A percentile compares a stretch with the other conserved stretches of the same genome.
phyloP scores from a whole-genome alignment of 2,113 vertebrate species.

The Bambusicola thoracicus region DNA sequence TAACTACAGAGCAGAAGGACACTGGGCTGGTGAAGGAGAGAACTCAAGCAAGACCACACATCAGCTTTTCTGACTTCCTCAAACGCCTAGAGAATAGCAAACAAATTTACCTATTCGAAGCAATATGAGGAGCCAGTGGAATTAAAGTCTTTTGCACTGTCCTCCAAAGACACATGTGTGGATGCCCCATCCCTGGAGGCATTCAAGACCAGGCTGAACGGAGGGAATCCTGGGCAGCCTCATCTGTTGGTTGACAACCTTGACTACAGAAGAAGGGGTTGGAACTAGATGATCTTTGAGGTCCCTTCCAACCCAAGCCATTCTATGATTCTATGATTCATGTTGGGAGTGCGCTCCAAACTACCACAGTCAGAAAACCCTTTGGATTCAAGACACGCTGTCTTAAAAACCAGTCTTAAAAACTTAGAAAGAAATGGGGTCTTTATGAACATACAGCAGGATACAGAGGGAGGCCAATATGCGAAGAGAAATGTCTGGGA shows the following conservation, averaged over 20 bases:
- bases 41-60: not conserved
- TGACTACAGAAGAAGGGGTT: too few species aligned
- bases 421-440: not conserved
- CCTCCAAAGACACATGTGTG: not conserved
- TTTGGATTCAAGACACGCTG: not conserved
- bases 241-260: too few species aligned
- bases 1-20: not conserved
- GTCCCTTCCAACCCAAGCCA: too few species aligned
- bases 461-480: accelerated
- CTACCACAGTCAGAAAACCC: not conserved
- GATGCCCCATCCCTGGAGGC: too few species aligned
- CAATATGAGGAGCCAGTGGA: not conserved
- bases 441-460: not conserved
- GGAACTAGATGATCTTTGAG: too few species aligned
- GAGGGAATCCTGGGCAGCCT: too few species aligned
- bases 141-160: not conserved
- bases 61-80: not conserved
- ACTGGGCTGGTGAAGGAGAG: not conserved
- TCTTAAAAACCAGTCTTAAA: not conserved
- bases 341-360: not conserved
- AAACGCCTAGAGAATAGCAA: not conserved
- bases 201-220: too few species aligned
- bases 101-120: not conserved
- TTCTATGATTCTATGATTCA: not conserved
- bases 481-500: not conserved